These are phyloP conservation scores for Theristicus caerulescens DNA, from an alignment of 2,113 vertebrate genomes.

Conservation along the genomic window DNA sequence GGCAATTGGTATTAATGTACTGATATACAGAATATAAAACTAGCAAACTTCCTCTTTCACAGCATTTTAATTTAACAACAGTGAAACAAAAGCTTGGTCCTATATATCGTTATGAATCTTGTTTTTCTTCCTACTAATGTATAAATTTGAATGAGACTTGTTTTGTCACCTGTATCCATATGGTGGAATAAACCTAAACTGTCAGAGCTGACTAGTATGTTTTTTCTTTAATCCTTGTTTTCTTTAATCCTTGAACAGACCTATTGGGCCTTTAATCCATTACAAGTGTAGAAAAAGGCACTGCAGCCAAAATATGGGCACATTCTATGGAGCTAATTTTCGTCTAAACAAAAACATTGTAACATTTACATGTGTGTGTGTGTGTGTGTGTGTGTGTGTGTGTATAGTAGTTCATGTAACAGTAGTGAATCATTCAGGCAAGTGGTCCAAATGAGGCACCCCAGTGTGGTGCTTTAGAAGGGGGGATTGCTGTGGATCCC, in stretches of 20 bases:
- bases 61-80: background rate
- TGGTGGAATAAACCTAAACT: background rate
- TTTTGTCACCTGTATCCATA: background rate
- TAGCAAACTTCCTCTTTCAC: background rate
- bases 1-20: background rate
- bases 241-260: background rate
- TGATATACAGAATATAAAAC: background rate
- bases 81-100: background rate
- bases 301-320: background rate
- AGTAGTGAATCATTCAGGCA: background rate
- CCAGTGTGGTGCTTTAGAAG: background rate
- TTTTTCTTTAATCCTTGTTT: background rate
- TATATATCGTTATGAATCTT: rapidly evolving
- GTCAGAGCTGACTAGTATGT: background rate
- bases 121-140: background rate
- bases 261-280: background rate
- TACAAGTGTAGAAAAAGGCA: background rate
- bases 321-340: background rate
- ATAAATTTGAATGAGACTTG: background rate
- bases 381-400: background rate
- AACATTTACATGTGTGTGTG: background rate
- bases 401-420: background rate
- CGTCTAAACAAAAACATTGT: background rate
- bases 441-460: background rate
- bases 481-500: background rate